phyloP scores from a whole-genome alignment of 2,888 invertebrate genomes.

The Drosophila pseudotakahashii region DNA sequence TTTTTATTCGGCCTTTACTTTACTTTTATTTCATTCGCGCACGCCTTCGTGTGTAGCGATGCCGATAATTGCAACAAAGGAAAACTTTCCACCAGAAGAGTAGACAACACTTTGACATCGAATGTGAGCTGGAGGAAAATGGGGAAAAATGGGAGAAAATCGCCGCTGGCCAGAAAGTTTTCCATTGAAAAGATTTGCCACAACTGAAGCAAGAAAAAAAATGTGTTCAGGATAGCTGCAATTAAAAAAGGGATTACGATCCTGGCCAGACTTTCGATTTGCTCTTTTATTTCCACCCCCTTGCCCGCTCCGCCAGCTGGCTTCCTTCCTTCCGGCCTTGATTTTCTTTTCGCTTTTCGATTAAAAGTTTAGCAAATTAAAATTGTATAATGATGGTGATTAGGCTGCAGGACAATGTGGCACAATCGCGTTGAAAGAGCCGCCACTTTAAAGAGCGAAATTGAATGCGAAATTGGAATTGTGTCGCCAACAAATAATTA shows the following conservation, averaged over 20 bases:
- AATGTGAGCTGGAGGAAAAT: background rate
- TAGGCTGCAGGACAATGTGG: conserved; percentile 40
- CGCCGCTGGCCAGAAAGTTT: conserved; percentile 65
- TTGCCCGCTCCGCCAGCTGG: background rate
- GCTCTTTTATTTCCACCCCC: conserved; percentile 38
- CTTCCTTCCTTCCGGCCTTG: conserved; percentile 36
- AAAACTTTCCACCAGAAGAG: conserved; percentile 60
- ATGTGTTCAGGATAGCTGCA: conserved; percentile 60
- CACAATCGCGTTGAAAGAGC: background rate
- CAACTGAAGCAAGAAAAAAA: conserved; percentile 45
- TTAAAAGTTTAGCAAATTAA: conserved; percentile 77
- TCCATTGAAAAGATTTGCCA: conserved; percentile 61
- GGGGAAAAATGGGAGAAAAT: conserved; percentile 20
- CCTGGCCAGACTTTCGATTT: conserved; percentile 56
- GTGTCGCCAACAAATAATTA: conserved; percentile 59
- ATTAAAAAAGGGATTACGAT: conserved; percentile 78
- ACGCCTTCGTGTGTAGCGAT: conserved; percentile 76
- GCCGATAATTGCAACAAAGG: conserved; percentile 75
- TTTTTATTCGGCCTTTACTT: conserved; percentile 16
- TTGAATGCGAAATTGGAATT: conserved; percentile 16
- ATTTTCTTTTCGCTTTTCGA: conserved; percentile 56
- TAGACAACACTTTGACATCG: conserved; percentile 74
- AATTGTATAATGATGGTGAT: conserved; percentile 76
- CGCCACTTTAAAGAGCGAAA: conserved; percentile 4
- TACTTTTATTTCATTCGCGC: conserved; percentile 62